Evolutionary conservation across 2,113 vertebrate genomes (phyloP), one percentile per base, ranked within the genome.

Genomic region (Tautogolabrus adspersus): DNA sequence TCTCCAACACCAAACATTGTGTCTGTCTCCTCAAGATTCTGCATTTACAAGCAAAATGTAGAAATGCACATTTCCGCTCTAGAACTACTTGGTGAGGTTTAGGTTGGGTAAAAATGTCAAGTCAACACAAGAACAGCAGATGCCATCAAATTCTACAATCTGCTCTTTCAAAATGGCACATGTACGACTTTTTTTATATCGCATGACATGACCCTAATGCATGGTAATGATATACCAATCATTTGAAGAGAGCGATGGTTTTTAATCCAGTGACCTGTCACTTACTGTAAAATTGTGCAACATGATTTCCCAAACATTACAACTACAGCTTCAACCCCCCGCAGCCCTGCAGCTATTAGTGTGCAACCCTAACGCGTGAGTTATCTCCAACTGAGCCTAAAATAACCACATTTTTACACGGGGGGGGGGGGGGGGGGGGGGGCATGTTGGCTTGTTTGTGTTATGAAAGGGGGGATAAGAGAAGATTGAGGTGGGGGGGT

Each of bases 321-420:
- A 12, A 64, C 56, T 42, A 37, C 63, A 79, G 55, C 54, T 37
- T 49, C 47, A 19, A 7, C 16, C 6, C 47, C n/a, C 30, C 60
- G 16, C 59, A 54, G 10, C 76, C 46, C 71, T 72, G 47, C 51
- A 72, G 9, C 51, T 77, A 75, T 71, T 70, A 78, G 65, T 71
- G 40, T 80, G 80, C 60, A 92, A 59, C 77, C 54, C 67, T 49
- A 59, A 60, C 42, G n/a, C 58, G 63, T 52, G 75, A 77, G 69
- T 73, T 66, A 85, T 76, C 66, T 56, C 12, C 59, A 56, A 58
- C 64, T n/a, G n/a, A 68, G 51, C 21, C 82, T 86, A 87, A 86
- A 90, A 89, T 90, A 89, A 81, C 44, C 58, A 37, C 62, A 42
- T 62, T 86, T 72, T 82, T 82, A 59, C 40, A 66, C 38, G 56